A percentile compares a stretch with the other conserved stretches of the same genome.
These are phyloP conservation scores for Drosophila nr. perissopoda DNA, from an alignment of 2,888 invertebrate species.

Conservation along the genomic window DNA sequence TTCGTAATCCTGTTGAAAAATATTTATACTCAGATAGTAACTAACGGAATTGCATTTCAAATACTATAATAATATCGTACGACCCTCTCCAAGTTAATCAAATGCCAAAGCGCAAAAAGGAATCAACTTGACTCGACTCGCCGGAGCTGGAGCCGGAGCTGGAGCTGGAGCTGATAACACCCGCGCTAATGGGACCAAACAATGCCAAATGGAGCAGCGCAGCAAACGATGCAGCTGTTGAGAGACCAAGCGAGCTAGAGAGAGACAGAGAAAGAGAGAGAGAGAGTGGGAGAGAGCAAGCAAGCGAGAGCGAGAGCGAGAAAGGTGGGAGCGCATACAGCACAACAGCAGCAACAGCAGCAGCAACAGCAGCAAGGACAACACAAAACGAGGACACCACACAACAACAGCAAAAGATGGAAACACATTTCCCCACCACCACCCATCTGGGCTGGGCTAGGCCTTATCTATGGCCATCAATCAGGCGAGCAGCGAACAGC, in stretches of 20 bases:
- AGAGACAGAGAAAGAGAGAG: background rate
- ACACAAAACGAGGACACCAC: slow-evolving; percentile 60
- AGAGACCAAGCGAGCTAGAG: slow-evolving; percentile 12
- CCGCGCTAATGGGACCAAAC: slow-evolving; percentile 84
- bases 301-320: background rate
- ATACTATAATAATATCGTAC: background rate
- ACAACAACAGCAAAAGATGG: slow-evolving; percentile 53
- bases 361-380: slow-evolving; percentile 43
- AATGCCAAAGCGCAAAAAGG: slow-evolving; percentile 57
- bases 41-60: background rate
- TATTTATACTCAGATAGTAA: background rate
- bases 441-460: slow-evolving; percentile 62
- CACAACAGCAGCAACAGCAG: slow-evolving; percentile 23
- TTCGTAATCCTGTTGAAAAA: background rate
- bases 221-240: slow-evolving; percentile 53
- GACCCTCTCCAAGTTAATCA: slow-evolving; percentile 12
- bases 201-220: slow-evolving; percentile 74
- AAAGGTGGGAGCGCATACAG: slow-evolving; percentile 24
- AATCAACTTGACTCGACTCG: slow-evolving; percentile 70
- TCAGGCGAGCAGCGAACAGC: slow-evolving; percentile 84
- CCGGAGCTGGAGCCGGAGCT: slow-evolving; percentile 50
- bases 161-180: slow-evolving; percentile 80
- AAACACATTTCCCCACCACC: slow-evolving; percentile 9
- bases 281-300: background rate
- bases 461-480: slow-evolving; percentile 85